Evolutionary conservation across 2,797 vertebrate genomes (phyloP), one percentile per base, ranked within the genome.

Genomic region (Coilia nasus): DNA sequence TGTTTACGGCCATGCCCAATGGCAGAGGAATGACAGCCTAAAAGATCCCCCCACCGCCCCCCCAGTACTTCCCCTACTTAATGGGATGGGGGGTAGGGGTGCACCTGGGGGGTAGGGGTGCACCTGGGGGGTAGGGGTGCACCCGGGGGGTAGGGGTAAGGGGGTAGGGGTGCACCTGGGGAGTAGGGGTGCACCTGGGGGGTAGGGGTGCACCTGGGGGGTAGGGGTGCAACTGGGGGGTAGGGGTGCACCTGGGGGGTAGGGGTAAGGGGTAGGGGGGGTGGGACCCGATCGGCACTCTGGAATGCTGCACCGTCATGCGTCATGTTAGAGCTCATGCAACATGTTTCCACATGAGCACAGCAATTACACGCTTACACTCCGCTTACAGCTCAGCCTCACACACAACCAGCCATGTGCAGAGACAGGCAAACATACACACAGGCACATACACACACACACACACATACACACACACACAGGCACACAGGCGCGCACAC

Each of bases 1-100:
- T 87, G 90, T 90, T 90, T 90, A 90, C 86, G 81, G 64, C 89
- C 85, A 23, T 87, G 82, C 84, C 85, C 84, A 91, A 89, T 84
- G 85, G 82, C 90, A 90, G 81, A 87, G 86, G 82, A 85, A 89
- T 85, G 84, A 82, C 90, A 90, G 83, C 85, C 87, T 81, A 85
- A 83, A 86, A 86, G 82, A 88, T 86, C 47, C 85, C 50, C 7
- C 50, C 50, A 54, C 9, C 50, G 1, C 50, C 50, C 2, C 14
- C 9, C 7, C 50, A 54, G 35, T 54, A 14, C 2, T 9, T 54
- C 50, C 50, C 50, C 7, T 14, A 54, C 2, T 14, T 54, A 54
- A 54, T 54, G 50, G 50, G 50, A 54, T 54, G 9, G 50, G 50
- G 50, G 50, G 50, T 14, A 54, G 50, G 50, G 2, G 50, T 54